phyloP scores from a whole-genome alignment of 2,113 vertebrate genomes.

The Neogale vison region DNA sequence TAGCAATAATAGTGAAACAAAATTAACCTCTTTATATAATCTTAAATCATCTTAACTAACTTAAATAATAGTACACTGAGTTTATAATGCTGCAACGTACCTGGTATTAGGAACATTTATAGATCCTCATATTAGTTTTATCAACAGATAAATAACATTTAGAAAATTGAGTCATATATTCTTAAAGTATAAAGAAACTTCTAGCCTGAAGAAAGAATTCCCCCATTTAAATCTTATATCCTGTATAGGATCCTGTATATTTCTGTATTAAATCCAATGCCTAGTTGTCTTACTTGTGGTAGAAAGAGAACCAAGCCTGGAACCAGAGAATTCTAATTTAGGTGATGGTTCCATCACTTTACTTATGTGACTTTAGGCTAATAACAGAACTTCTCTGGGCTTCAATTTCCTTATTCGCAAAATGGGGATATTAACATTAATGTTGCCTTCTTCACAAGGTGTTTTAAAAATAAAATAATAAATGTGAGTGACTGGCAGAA shows the following conservation, averaged over 20 bases:
- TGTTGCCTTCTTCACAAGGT: not conserved
- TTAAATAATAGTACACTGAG: slow-evolving; percentile 41
- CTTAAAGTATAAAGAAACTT: not conserved
- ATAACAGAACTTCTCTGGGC: not conserved
- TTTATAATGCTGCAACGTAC: slow-evolving; percentile 48
- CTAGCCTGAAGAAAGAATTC: not conserved
- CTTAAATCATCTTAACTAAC: slow-evolving; percentile 64
- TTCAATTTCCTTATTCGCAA: not conserved
- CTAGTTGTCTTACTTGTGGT: not conserved
- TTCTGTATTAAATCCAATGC: not conserved
- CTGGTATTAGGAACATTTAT: slow-evolving; percentile 36
- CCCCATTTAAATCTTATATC: not conserved
- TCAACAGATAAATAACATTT: slow-evolving; percentile 28
- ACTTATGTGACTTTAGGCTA: not conserved
- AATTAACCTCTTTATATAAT: slow-evolving; percentile 57
- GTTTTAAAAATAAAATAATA: slow-evolving; percentile 9
- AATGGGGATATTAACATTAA: not conserved
- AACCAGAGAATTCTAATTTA: not conserved
- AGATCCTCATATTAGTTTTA: slow-evolving; percentile 2
- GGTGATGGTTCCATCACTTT: not conserved
- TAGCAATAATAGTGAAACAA: slow-evolving; percentile 47
- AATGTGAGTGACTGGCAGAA: not conserved
- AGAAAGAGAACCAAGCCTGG: not conserved
- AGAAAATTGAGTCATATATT: not conserved
- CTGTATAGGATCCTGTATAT: not conserved